phyloP scores from a whole-genome alignment of 2,888 invertebrate genomes.

The Eupithecia pulchellata region DNA sequence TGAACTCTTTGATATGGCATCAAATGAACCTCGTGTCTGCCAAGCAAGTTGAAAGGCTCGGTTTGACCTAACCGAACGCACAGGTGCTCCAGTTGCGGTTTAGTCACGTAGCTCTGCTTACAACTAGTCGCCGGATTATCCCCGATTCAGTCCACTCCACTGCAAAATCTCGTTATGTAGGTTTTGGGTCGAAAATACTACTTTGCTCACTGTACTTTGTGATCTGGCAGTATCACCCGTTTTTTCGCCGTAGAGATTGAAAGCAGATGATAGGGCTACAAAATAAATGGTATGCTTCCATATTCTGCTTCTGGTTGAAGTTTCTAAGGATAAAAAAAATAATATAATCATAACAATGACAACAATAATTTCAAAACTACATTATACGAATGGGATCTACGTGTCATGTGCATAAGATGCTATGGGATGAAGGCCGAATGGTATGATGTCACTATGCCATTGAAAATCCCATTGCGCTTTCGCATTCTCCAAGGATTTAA shows the following conservation, averaged over 20 bases:
- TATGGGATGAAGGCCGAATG: not conserved
- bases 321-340: not conserved
- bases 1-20: not conserved
- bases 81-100: conserved; percentile 26
- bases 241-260: not conserved
- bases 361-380: not conserved
- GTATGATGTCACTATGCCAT: conserved; percentile 2
- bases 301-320: not conserved
- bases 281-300: not conserved
- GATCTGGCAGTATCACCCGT: not conserved
- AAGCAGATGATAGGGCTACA: not conserved
- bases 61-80: conserved; percentile 9
- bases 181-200: conserved; percentile 16
- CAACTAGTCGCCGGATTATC: conserved; percentile 32
- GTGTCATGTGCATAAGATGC: not conserved
- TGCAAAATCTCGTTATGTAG: conserved; percentile 36
- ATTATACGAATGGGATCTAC: not conserved
- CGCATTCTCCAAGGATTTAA: conserved; percentile 4
- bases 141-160: conserved; percentile 21
- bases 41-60: not conserved
- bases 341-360: no score
- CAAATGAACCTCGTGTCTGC: conserved; percentile 5
- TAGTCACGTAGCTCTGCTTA: conserved; percentile 23
- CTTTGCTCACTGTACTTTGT: conserved; percentile 12
- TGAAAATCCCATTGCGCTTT: not conserved